Evolutionary conservation across 2,888 invertebrate species (phyloP), one percentile per base, ranked within the genome.

Genomic region (Apotomis capreana): DNA sequence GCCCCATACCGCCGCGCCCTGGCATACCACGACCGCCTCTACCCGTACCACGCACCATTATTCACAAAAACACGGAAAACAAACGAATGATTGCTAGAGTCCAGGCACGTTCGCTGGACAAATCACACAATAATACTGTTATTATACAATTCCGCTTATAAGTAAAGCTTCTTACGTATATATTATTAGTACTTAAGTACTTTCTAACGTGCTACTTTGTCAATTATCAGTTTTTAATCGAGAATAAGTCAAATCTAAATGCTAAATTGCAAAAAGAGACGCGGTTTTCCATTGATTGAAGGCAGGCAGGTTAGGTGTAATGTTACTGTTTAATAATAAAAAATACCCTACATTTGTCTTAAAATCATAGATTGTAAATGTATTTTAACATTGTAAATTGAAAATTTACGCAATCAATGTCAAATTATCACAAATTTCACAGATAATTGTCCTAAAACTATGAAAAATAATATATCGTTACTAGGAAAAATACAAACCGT

Each of bases 11-110:
- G 54, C 96, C 96, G 44, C 95, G 94, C 0, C 91, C 85, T 75
- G 95, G 94, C 87, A 95, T 95, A 61, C 95, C 96, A 84, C 96
- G 95, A 49, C 95, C 95, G 74, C 96, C 94, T 87, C 94, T 95
- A 76, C 95, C 95, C 12, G 83, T 77, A 72, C 96, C 96, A 55
- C 97, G 95, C 55, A 96, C 96, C 96, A 97, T 97, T 81, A 80
- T 88, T 69, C 60, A 62, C 61, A 59, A 26, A 52, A 44, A 61
- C 51, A 57, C 61, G 71, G 13, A 68, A 70, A 70, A 61, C 60
- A 60, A 67, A 49, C 12, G 61, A 60, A 9, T 65, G 59, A 37
- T 64, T 15, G 12, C 5, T 26, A 26, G 59, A 58, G 37, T 9
- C 36, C 40, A 52, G 51, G 51, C 49, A 58, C 58, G 37, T 40